These are phyloP conservation scores for Psittacula derbiana DNA, from an alignment of 2,797 vertebrate species.

Conservation along the genomic window DNA sequence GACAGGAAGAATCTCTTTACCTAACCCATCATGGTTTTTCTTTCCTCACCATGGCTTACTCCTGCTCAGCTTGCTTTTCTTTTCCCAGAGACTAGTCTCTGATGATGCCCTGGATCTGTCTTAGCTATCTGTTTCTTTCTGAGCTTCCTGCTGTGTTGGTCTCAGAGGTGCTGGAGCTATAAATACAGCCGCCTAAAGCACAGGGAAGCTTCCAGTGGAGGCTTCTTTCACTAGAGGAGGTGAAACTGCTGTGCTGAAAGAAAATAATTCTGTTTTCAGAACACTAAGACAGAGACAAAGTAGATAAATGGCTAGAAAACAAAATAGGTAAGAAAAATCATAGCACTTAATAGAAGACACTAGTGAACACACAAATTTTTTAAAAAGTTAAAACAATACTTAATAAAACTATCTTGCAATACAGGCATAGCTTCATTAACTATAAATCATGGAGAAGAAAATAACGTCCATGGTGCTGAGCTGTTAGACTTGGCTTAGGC, in stretches of 20 bases:
- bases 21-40: neutral
- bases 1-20: neutral
- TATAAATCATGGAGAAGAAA: neutral
- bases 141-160: neutral
- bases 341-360: neutral
- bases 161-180: neutral
- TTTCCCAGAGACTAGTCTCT: neutral
- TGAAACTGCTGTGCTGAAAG: neutral
- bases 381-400: neutral
- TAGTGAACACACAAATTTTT: neutral
- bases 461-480: neutral
- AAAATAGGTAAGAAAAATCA: neutral
- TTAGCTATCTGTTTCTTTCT: neutral
- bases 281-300: neutral
- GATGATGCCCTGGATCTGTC: neutral
- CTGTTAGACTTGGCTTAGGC: neutral
- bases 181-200: neutral
- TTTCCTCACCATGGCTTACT: neutral
- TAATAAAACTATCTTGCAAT: neutral
- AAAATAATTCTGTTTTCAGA: constrained; percentile 6
- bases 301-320: neutral
- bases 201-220: neutral
- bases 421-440: neutral
- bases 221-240: neutral
- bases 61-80: neutral